Evolutionary conservation across 37 sponge, comb jelly and placozoan species (phyloP), one percentile per base, ranked within the genome.

Genomic region (Cladorhizidae sp.): DNA sequence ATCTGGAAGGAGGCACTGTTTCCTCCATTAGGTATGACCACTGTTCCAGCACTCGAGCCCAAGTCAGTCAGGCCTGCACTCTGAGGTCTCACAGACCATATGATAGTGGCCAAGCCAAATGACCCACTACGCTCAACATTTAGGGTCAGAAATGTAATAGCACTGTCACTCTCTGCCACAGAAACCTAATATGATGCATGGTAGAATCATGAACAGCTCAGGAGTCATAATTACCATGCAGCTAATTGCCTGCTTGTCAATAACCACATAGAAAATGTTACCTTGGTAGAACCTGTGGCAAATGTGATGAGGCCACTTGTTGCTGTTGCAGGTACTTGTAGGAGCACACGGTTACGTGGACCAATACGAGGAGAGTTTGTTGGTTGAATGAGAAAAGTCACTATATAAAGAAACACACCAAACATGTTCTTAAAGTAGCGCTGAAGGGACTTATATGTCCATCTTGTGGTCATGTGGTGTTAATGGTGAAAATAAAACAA

Each of bases 231-330:
- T 11, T 52, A 18, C 15, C 54, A 52, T 15, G 11, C 54, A 52
- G 54, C 54, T 15, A 52, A 11, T 52, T 18, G 54, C 15, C 31
- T 80, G 72, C 45, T 28, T 59, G 8, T 50, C 26, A 12, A 21
- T 15, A 26, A 11, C 8, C 64, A 63, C 64, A 63, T 21, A 23
- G 9, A 9, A 9, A 21, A 1, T n/a, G n/a, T n/a, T 42, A 64
- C 67, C 52, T 78, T 67, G 12, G 45, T 51, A 7, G 67, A 67
- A 26, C 43, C 26, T 3, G 45, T 42, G 28, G 85, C 68, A 78
- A 94, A 94, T 20, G 79, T 75, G 70, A 90, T 94, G 59, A 57
- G 32, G 17, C 94, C 94, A 78, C 77, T 90, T 29, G 85, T 67
- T 31, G 84, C 94, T 17, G 76, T 54, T 14, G 40, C 55, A 15